Conservation (phyloP, 2,888 invertebrate genomes). For the Drosophila prostipennis region DNA sequence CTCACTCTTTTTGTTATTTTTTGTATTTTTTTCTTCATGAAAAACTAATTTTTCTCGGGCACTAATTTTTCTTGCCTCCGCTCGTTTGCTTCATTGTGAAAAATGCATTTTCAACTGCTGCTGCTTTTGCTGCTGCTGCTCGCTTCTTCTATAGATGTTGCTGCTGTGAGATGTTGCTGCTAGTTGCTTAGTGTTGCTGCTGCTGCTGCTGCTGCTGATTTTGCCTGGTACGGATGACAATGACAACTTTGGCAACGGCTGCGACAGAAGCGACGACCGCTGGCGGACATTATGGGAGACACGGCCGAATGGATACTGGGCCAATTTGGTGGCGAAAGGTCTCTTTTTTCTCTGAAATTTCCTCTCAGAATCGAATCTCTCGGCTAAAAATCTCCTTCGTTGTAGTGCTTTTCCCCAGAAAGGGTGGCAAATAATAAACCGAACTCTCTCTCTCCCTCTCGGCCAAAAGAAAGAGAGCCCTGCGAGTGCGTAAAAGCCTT, state of each 20-base stretch:
- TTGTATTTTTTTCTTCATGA: slow-evolving; percentile 29
- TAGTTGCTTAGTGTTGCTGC: slow-evolving; percentile 42
- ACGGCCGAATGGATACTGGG: slow-evolving; percentile 84
- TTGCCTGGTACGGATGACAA: slow-evolving; percentile 62
- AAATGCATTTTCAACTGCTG: slow-evolving; percentile 76
- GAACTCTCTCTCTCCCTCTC: background rate
- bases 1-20: slow-evolving; percentile 38
- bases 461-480: slow-evolving; percentile 10
- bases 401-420: slow-evolving; percentile 36
- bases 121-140: slow-evolving; percentile 53
- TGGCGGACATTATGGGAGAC: slow-evolving; percentile 83
- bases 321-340: slow-evolving; percentile 65
- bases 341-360: slow-evolving; percentile 2
- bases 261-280: slow-evolving; percentile 71
- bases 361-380: slow-evolving; percentile 15
- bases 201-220: slow-evolving; percentile 45
- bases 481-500: slow-evolving; percentile 75
- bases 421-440: slow-evolving; percentile 59
- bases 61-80: slow-evolving; percentile 65
- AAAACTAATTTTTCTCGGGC: slow-evolving; percentile 35
- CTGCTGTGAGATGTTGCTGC: slow-evolving; percentile 35
- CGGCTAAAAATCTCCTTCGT: slow-evolving; percentile 21
- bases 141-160: slow-evolving; percentile 40
- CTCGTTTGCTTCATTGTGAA: slow-evolving; percentile 76
- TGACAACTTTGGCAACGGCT: slow-evolving; percentile 77